Conservation (phyloP, 30 jellyfish, hydroid and myxozoan species). For the Clytia hemisphaerica region DNA sequence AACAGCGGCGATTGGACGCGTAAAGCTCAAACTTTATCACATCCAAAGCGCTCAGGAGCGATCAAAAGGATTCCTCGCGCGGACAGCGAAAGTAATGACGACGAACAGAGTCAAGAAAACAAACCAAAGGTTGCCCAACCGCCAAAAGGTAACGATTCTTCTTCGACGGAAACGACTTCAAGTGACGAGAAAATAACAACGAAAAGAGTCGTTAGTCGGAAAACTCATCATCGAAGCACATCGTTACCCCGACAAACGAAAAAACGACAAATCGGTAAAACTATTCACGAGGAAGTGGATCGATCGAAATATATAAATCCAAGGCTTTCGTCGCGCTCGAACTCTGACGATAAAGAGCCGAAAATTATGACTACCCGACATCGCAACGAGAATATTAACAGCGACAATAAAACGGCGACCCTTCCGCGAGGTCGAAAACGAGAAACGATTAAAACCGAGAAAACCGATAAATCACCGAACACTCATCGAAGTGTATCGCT, state of each 20-base stretch:
- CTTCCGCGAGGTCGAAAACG: slow-evolving; percentile 1
- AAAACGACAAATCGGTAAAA: neutral
- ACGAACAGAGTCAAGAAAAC: neutral
- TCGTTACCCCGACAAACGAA: neutral
- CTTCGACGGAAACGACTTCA: neutral
- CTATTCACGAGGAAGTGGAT: slow-evolving; percentile 12
- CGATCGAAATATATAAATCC: neutral
- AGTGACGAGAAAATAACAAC: neutral
- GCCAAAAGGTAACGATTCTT: neutral
- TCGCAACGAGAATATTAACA: neutral
- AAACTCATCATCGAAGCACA: neutral
- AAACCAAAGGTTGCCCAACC: neutral
- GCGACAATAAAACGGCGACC: neutral
- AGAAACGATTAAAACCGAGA: neutral
- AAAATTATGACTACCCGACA: neutral
- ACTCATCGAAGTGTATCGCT: slow-evolving; percentile 34
- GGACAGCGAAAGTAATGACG: neutral
- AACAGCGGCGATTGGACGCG: too few species aligned
- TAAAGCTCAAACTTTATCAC: neutral
- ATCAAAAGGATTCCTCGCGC: slow-evolving; percentile 4
- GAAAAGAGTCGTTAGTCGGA: neutral
- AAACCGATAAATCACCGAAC: neutral
- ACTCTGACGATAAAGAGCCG: too few species aligned
- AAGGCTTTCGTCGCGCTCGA: neutral
- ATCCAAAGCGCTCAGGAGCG: slow-evolving; percentile 3